These are phyloP conservation scores for Brachionus calyciflorus DNA, from an alignment of 1,140 invertebrate species.

Conservation along the genomic window DNA sequence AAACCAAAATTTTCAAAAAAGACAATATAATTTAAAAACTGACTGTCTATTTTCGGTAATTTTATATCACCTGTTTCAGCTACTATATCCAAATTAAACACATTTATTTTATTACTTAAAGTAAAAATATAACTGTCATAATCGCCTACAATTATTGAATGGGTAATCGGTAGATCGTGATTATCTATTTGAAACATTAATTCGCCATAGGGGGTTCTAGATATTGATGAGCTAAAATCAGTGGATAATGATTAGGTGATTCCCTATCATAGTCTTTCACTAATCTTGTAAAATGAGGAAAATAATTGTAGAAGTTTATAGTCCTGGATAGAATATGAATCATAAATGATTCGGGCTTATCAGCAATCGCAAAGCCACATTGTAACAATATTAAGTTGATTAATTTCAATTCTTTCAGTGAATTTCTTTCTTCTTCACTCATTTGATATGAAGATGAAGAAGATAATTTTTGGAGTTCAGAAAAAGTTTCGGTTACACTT, in stretches of 20 bases:
- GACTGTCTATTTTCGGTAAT: not conserved
- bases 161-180: not conserved
- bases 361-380: not conserved
- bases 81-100: not conserved
- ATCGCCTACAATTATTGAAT: not conserved
- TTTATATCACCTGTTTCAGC: not conserved
- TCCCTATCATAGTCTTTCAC: constrained; percentile 54
- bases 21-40: too few relatives aligned
- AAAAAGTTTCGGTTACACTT: not conserved
- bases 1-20: too few relatives aligned
- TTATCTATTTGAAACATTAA: constrained; percentile 24
- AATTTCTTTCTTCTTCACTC: not conserved
- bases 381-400: not conserved
- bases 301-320: constrained; percentile 53
- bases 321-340: constrained; percentile 53
- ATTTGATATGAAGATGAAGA: not conserved
- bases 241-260: constrained; percentile 52
- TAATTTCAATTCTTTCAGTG: not conserved
- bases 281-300: constrained; percentile 53
- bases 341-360: constrained; percentile 45
- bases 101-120: not conserved
- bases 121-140: not conserved
- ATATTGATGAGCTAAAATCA: constrained; percentile 56
- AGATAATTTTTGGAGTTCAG: not conserved
- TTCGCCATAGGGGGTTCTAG: constrained; percentile 47